Evolutionary conservation across 53 echinoderm and acorn worm species (phyloP), one percentile per base, ranked within the genome.

Genomic region (Apostichopus leukothele): DNA sequence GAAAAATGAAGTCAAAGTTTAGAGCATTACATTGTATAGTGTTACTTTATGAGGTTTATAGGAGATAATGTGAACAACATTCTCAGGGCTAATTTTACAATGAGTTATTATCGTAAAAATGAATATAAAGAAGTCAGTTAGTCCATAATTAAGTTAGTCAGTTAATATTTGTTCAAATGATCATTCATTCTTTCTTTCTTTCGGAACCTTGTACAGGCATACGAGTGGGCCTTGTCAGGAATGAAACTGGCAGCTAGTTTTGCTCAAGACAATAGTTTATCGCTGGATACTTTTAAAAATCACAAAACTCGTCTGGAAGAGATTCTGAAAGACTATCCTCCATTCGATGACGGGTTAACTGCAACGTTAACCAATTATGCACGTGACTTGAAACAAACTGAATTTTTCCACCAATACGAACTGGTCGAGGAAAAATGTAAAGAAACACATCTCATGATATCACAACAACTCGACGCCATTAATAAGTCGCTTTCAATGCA

Each of bases 141-240:
- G 25, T 25, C 25, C 25, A 25, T 25, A 25, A 25, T 25, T 25
- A 0, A 25, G n/a, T n/a, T n/a, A n/a, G n/a, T n/a, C n/a, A n/a
- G 25, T 25, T 25, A 25, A 39, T 39, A 39, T 39, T 39, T 39
- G 39, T 39, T 39, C 2, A 39, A 39, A 39, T 39, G 39, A 39
- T 39, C 39, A 39, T 39, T 39, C 39, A 0, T 39, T 39, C 3
- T 39, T 39, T 39, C 39, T 39, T 39, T 39, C 39, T 39, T 39
- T 39, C 39, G 39, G 39, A 39, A 39, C 39, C 39, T 39, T 39
- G 11, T 91, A 2, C 90, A 96, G 96, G 94, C 96, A 66, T 96
- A 94, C 75, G 91, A 92, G 63, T 94, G 96, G 96, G 93, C 94
- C 5, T 86, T 94, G 50, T 89, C 81, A 78, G 94, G 96, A 20